A percentile compares a stretch with the other conserved stretches of the same genome.
Evolutionary conservation across 2,888 invertebrate genomes (phyloP).

Genomic region (Platynereis dumerilii): DNA sequence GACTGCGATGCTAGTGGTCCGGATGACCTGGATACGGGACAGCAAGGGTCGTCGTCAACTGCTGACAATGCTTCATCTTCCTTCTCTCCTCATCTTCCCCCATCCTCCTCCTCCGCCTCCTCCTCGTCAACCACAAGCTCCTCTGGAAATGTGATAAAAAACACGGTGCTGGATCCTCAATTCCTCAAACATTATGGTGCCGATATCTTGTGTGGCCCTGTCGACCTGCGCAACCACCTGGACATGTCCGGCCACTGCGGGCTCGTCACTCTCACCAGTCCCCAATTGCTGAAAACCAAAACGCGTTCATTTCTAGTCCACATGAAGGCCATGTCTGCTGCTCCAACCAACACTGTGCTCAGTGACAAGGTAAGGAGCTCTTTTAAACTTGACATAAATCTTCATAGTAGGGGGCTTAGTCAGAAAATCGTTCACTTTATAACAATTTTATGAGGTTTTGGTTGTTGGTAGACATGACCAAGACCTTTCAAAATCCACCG

Average conservation of each 20-base stretch:
- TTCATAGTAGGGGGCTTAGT: too few species aligned
- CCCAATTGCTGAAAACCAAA: constrained; percentile 64
- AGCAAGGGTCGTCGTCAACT: not conserved
- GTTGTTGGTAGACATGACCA: too few species aligned
- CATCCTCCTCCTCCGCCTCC: constrained; percentile 1
- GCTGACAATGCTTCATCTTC: not conserved
- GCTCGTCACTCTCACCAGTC: constrained; percentile 84
- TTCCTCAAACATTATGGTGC: constrained; percentile 87
- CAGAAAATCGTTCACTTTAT: too few species aligned
- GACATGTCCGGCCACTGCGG: constrained; percentile 87
- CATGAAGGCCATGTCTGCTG: constrained; percentile 29
- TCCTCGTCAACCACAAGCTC: constrained; percentile 15
- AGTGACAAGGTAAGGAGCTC: too few species aligned
- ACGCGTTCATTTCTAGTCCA: constrained; percentile 59
- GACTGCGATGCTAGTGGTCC: constrained; percentile 13
- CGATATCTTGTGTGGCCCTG: constrained; percentile 88
- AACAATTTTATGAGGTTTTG: too few species aligned
- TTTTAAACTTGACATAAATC: too few species aligned
- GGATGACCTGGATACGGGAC: not conserved
- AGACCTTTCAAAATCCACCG: too few species aligned
- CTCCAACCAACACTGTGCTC: too few species aligned
- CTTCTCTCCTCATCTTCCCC: too few species aligned
- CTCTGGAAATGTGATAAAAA: constrained; percentile 21
- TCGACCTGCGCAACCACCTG: constrained; percentile 80
- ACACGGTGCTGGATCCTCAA: constrained; percentile 63